Evolutionary conservation across 2,113 vertebrate species (phyloP).

Genomic region (Pteropus alecto): DNA sequence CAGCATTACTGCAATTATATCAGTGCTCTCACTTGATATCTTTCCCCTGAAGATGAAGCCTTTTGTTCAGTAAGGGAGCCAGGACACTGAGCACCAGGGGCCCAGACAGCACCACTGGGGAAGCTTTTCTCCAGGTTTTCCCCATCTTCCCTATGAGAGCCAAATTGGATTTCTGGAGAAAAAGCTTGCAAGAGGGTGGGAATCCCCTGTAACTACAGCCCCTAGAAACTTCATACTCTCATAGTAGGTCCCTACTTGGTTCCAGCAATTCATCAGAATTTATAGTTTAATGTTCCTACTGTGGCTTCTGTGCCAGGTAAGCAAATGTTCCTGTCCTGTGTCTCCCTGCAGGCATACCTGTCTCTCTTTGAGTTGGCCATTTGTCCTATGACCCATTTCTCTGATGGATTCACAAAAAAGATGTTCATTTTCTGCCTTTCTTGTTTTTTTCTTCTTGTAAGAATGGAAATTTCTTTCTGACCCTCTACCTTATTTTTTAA

Average conservation of each 20-base stretch:
- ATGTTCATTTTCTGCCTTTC: background rate
- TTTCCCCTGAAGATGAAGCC: background rate
- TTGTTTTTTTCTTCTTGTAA: background rate
- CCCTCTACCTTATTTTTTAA: background rate
- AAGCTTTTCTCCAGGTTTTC: background rate
- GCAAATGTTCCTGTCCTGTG: background rate
- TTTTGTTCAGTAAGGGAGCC: background rate
- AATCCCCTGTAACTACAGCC: background rate
- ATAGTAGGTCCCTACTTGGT: background rate
- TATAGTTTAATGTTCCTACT: slow-evolving; percentile 11
- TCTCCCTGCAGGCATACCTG: background rate
- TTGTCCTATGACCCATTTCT: slow-evolving; percentile 28
- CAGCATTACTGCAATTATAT: background rate
- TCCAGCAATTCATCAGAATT: background rate
- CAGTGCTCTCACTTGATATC: background rate
- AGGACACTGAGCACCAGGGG: background rate
- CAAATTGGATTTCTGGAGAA: background rate
- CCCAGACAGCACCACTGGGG: background rate
- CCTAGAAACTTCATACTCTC: background rate
- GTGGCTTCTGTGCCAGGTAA: slow-evolving; percentile 9
- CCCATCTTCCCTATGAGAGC: background rate
- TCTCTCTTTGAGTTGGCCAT: slow-evolving; percentile 3
- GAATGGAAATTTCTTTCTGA: background rate
- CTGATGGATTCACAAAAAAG: background rate
- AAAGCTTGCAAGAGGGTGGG: background rate